Conservation (phyloP, 1,140 invertebrate species). For the Drosophila ogumai region DNA sequence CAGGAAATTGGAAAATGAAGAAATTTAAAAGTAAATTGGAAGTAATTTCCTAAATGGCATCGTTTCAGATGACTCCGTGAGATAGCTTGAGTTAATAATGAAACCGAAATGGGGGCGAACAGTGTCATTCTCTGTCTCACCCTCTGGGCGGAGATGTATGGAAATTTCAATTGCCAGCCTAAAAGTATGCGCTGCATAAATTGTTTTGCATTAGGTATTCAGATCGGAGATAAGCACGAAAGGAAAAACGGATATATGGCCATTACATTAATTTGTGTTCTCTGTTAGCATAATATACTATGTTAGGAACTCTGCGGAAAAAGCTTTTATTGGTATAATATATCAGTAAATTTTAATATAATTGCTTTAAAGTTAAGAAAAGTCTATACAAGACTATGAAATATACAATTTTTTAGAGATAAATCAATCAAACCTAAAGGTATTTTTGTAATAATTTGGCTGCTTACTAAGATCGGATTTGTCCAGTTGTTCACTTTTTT, state of each 20-base stretch:
- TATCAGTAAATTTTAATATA: too few relatives aligned
- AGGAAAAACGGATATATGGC: slow-evolving; percentile 11
- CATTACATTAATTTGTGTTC: slow-evolving; percentile 4
- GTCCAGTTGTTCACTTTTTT: too few relatives aligned
- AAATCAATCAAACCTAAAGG: too few relatives aligned
- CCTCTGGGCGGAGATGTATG: slow-evolving; percentile 6
- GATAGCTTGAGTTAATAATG: slow-evolving; percentile 47
- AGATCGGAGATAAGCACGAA: neutral
- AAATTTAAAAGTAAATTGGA: slow-evolving; percentile 62
- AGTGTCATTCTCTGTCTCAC: neutral
- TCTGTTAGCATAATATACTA: too few relatives aligned
- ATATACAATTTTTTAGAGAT: too few relatives aligned
- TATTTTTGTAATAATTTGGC: too few relatives aligned
- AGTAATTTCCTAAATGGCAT: slow-evolving; percentile 62
- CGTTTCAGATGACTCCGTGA: slow-evolving; percentile 53
- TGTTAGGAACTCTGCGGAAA: too few relatives aligned
- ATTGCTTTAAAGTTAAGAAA: too few relatives aligned
- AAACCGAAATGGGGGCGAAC: slow-evolving; percentile 21
- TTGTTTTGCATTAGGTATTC: slow-evolving; percentile 1
- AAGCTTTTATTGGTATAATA: too few relatives aligned
- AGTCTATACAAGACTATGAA: too few relatives aligned
- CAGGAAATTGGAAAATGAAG: slow-evolving; percentile 65
- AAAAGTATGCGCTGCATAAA: slow-evolving; percentile 29
- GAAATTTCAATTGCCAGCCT: slow-evolving; percentile 23
- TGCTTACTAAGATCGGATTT: too few relatives aligned